These are phyloP conservation scores for Falco peregrinus DNA, from an alignment of 2,797 vertebrate genomes.

Conservation along the genomic window DNA sequence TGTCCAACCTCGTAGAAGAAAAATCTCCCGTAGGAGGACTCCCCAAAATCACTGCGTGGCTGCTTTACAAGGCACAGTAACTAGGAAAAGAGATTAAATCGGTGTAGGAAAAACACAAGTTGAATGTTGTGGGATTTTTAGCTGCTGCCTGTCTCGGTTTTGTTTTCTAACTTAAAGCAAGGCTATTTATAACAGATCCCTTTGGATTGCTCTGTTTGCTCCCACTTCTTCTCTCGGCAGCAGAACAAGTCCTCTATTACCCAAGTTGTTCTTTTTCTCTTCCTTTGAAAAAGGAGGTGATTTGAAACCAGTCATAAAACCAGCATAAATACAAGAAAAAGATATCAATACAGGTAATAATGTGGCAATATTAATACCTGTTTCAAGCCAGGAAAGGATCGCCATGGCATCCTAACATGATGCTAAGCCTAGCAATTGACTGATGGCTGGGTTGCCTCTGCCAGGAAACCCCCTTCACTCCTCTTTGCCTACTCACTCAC, in stretches of 20 bases:
- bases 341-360: neutral
- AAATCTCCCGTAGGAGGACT: neutral
- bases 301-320: neutral
- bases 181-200: neutral
- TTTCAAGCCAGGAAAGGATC: neutral
- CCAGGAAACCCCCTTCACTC: neutral
- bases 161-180: neutral
- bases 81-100: neutral
- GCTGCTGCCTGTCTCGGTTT: neutral
- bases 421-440: neutral
- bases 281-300: neutral
- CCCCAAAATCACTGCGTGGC: neutral
- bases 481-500: neutral
- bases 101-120: neutral
- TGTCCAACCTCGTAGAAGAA: neutral
- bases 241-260: neutral
- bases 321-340: neutral
- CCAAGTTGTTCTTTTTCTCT: neutral
- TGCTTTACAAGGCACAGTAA: neutral
- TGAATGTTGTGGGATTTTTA: neutral
- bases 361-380: neutral
- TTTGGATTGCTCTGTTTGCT: neutral
- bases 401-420: neutral
- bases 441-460: neutral
- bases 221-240: neutral